phyloP scores from a whole-genome alignment of 1,140 invertebrate genomes.

The Micrasema longulum region DNA sequence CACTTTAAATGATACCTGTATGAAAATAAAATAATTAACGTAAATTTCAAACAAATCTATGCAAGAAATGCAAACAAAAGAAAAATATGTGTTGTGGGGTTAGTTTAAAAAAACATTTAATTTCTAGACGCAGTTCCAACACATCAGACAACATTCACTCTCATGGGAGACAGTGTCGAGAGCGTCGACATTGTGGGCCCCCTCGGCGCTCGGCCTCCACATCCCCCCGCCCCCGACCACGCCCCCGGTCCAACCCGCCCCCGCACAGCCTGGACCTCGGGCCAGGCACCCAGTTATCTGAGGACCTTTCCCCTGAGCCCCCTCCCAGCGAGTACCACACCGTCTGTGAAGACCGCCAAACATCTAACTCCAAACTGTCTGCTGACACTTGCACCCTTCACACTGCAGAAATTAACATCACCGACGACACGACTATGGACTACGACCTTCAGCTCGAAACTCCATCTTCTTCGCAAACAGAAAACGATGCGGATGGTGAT shows the following conservation, averaged over 20 bases:
- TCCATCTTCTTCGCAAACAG: constrained; percentile 44
- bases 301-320: constrained; percentile 46
- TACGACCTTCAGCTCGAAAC: constrained; percentile 47
- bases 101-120: too few relatives aligned
- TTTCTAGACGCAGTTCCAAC: constrained; percentile 58
- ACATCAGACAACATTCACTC: constrained; percentile 59
- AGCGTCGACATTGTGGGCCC: constrained; percentile 37
- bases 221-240: constrained; percentile 44
- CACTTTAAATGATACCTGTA: background rate
- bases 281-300: constrained; percentile 28
- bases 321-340: constrained; percentile 52
- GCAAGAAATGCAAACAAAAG: too few relatives aligned
- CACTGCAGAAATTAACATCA: constrained; percentile 50
- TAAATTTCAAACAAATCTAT: too few relatives aligned
- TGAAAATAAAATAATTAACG: too few relatives aligned
- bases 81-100: too few relatives aligned
- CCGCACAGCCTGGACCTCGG: constrained; percentile 31
- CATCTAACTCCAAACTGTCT: constrained; percentile 37
- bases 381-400: constrained; percentile 51
- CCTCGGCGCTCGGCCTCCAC: constrained; percentile 47
- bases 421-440: constrained; percentile 46
- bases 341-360: constrained; percentile 45
- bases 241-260: constrained; percentile 26
- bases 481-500: constrained; percentile 47
- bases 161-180: constrained; percentile 55